phyloP scores from a whole-genome alignment of 1,140 invertebrate species.

The Cyclargus thomasi region DNA sequence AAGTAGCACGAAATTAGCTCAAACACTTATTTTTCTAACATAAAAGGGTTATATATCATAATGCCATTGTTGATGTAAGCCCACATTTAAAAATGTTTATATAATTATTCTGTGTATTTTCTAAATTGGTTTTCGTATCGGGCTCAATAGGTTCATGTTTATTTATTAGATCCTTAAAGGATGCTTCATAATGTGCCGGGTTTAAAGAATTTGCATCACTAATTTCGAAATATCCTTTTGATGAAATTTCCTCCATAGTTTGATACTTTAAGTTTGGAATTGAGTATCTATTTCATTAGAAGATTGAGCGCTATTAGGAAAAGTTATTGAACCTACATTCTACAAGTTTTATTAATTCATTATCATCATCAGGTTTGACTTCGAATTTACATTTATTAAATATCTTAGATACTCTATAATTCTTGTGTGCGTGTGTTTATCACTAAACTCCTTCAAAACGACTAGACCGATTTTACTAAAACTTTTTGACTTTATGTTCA shows the following conservation, averaged over 20 bases:
- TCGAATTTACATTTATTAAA: neutral
- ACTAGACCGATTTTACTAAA: too few species aligned
- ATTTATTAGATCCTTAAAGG: constrained; percentile 60
- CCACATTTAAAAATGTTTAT: constrained; percentile 2
- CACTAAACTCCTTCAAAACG: too few species aligned
- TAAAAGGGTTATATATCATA: neutral
- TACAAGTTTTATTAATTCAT: neutral
- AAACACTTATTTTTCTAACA: neutral
- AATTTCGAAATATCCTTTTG: constrained; percentile 23
- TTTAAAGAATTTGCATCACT: constrained; percentile 49
- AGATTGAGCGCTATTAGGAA: neutral
- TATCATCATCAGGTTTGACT: neutral
- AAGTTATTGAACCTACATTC: neutral
- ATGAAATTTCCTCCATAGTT: constrained; percentile 18
- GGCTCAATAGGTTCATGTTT: constrained; percentile 52
- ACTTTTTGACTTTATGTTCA: too few species aligned
- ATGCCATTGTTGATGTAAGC: constrained; percentile 3
- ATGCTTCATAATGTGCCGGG: constrained; percentile 48
- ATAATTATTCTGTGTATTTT: constrained; percentile 32
- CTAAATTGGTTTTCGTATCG: constrained; percentile 43
- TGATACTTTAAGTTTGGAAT: constrained; percentile 9
- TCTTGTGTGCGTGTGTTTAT: too few species aligned
- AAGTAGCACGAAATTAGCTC: too few species aligned
- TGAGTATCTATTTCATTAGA: constrained; percentile 5
- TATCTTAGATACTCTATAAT: neutral